Evolutionary conservation across 2,888 invertebrate genomes (phyloP).

Genomic region (Synanthedon andrenaeformis): DNA sequence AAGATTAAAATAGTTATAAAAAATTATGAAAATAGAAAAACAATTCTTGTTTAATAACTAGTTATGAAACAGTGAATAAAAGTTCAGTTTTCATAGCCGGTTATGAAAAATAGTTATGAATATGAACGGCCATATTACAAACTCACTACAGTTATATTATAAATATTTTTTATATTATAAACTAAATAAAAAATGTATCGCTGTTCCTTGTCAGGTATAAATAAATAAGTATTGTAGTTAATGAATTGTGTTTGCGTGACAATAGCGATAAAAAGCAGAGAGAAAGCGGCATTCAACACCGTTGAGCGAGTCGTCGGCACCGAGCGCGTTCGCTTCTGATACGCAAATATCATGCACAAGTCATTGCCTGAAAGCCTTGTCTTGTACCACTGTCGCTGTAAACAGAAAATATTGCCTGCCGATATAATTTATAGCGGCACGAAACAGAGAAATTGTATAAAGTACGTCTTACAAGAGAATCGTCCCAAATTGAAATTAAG

Average conservation of each 20-base stretch:
- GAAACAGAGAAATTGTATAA: constrained; percentile 26
- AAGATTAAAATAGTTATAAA: no score
- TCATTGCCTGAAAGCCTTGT: constrained; percentile 62
- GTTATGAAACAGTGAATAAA: no score
- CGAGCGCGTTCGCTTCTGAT: constrained; percentile 24
- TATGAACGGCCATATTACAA: no score
- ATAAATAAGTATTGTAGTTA: no score
- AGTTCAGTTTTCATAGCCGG: no score
- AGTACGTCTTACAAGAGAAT: constrained; percentile 13
- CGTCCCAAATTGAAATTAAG: constrained; percentile 39
- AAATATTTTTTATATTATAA: no score
- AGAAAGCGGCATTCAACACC: constrained; percentile 16
- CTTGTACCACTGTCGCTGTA: constrained; percentile 44
- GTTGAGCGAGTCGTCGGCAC: constrained; percentile 3
- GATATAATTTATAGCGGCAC: constrained; percentile 46
- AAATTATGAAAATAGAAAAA: no score
- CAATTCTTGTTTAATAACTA: no score
- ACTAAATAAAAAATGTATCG: no score
- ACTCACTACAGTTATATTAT: no score
- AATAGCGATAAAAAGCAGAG: constrained; percentile 25
- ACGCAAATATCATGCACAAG: constrained; percentile 60
- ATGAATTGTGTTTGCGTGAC: constrained; percentile 35
- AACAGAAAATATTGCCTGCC: constrained; percentile 52
- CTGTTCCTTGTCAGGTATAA: no score
- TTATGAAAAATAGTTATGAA: no score